phyloP scores from a whole-genome alignment of 2,888 invertebrate genomes.

The Brenthis ino region DNA sequence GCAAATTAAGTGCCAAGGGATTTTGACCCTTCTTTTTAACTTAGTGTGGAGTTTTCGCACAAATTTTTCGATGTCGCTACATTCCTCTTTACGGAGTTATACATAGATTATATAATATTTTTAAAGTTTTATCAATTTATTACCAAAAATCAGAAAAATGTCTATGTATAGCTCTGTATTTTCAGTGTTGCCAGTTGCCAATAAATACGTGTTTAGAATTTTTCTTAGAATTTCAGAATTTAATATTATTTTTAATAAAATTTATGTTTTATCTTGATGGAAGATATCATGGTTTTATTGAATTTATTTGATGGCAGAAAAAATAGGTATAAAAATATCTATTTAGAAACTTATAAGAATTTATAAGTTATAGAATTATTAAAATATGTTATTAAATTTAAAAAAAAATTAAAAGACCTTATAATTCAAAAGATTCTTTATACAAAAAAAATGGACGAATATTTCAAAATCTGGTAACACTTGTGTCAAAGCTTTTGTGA shows the following conservation, averaged over 20 bases:
- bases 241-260: background rate
- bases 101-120: constrained; percentile 10
- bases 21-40: constrained; percentile 23
- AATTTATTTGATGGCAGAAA: too few relatives aligned
- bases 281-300: too few relatives aligned
- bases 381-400: background rate
- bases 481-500: constrained; percentile 28
- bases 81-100: constrained; percentile 28
- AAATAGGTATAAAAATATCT: too few relatives aligned
- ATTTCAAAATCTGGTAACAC: constrained; percentile 16
- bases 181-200: constrained; percentile 17
- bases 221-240: background rate
- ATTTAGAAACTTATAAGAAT: too few relatives aligned
- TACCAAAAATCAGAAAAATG: background rate
- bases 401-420: background rate
- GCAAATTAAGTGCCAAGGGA: constrained; percentile 38
- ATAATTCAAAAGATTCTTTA: too few relatives aligned
- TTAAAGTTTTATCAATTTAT: background rate
- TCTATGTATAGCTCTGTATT: constrained; percentile 22
- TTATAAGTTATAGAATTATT: too few relatives aligned
- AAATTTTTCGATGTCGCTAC: constrained; percentile 32
- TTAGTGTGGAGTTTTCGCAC: constrained; percentile 27
- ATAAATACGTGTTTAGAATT: too few relatives aligned
- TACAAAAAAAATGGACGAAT: background rate
- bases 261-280: too few relatives aligned